Percentiles rank a stretch among this genome's conserved stretches.
Conservation (phyloP, 2,888 invertebrate genomes). For the Trissolcus japonicus region DNA sequence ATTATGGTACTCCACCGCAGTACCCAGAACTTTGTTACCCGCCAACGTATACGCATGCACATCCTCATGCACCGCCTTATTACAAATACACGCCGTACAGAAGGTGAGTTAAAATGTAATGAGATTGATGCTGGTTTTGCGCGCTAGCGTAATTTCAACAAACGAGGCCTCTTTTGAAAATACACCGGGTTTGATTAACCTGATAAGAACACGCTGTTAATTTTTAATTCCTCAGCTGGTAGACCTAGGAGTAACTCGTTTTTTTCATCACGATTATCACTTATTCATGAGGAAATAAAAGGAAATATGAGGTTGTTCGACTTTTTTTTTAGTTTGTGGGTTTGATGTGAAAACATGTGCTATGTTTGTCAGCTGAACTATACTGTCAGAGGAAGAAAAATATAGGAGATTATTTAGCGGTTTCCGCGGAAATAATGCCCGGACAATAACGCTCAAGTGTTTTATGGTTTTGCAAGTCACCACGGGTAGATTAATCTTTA, state of each 20-base stretch:
- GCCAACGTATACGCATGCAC: conserved; percentile 74
- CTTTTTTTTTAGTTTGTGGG: background rate
- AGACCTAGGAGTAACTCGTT: background rate
- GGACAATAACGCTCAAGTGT: too few species aligned
- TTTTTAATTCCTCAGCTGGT: background rate
- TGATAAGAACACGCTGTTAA: background rate
- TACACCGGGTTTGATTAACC: conserved; percentile 7
- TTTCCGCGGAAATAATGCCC: too few species aligned
- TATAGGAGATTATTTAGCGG: too few species aligned
- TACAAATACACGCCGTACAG: conserved; percentile 75
- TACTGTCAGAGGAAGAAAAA: too few species aligned
- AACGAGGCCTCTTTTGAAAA: conserved; percentile 20
- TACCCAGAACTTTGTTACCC: conserved; percentile 78
- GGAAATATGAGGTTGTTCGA: background rate
- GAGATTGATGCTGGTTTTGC: conserved; percentile 24
- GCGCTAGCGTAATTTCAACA: conserved; percentile 23
- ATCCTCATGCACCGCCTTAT: conserved; percentile 74
- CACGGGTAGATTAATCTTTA: too few species aligned
- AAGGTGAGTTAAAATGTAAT: conserved; percentile 66
- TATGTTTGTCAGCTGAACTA: too few species aligned
- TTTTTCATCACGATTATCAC: background rate
- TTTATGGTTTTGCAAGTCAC: too few species aligned
- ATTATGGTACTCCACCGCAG: conserved; percentile 77
- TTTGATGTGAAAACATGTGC: too few species aligned
- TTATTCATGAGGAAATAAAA: background rate